These are phyloP conservation scores for Barypeithes pellucidus DNA, from an alignment of 2,888 invertebrate genomes.

Conservation along the genomic window DNA sequence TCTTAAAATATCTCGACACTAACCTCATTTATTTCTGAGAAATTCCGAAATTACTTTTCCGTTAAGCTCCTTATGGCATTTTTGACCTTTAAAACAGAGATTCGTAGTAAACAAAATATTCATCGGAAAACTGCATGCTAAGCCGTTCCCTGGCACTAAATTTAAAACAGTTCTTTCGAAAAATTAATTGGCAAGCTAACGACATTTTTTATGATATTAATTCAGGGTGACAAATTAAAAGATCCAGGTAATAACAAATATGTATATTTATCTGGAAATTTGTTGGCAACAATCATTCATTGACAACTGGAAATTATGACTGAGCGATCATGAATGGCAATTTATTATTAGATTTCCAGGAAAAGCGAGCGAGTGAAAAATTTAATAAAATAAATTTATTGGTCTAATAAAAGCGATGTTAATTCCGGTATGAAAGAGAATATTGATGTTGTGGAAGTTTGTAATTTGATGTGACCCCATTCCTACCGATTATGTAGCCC, in stretches of 20 bases:
- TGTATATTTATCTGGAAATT: neutral
- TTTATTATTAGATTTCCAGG: too few relatives aligned
- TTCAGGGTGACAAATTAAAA: constrained; percentile 6
- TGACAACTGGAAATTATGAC: neutral
- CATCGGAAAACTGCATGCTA: neutral
- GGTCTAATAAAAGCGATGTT: too few relatives aligned
- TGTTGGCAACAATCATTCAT: neutral
- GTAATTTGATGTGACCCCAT: too few relatives aligned
- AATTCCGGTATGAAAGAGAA: too few relatives aligned
- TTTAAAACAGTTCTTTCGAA: constrained; percentile 21
- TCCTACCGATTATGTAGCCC: too few relatives aligned
- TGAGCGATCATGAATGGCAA: neutral
- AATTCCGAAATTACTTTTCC: constrained; percentile 2
- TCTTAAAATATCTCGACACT: neutral
- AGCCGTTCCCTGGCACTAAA: constrained; percentile 8
- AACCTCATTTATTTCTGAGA: neutral
- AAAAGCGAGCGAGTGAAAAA: too few relatives aligned
- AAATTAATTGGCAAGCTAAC: neutral
- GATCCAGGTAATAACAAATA: neutral
- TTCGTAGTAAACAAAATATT: constrained; percentile 16
- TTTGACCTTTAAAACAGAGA: neutral
- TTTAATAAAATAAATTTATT: too few relatives aligned
- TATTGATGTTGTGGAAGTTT: too few relatives aligned
- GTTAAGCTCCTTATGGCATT: neutral
- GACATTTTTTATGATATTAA: constrained; percentile 11